These are phyloP conservation scores for Scaptomyza flava DNA, from an alignment of 2,888 invertebrate genomes.

Conservation along the genomic window DNA sequence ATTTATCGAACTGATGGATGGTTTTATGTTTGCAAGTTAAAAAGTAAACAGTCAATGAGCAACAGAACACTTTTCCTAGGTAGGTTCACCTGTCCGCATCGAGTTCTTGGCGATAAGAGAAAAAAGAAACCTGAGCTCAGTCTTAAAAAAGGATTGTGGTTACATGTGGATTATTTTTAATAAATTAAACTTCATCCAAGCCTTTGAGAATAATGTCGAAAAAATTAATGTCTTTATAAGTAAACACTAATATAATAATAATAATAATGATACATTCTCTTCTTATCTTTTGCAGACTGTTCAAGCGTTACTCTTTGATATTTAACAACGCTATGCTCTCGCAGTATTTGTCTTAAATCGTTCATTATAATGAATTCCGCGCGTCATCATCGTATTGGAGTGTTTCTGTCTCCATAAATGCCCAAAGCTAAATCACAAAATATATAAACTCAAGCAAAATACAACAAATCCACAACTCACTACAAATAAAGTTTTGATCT, in stretches of 20 bases:
- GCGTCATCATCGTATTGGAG: constrained; percentile 84
- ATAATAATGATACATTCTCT: background rate
- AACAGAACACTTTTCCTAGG: too few species aligned
- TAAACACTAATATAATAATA: background rate
- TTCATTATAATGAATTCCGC: constrained; percentile 84
- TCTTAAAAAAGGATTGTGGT: background rate
- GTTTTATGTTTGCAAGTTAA: constrained; percentile 5
- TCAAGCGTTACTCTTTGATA: constrained; percentile 28
- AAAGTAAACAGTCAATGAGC: constrained; percentile 21
- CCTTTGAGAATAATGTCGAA: background rate
- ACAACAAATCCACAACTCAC: constrained; percentile 28
- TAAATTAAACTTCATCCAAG: background rate
- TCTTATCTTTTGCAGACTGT: constrained; percentile 54
- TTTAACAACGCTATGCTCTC: constrained; percentile 71
- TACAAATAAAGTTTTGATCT: constrained; percentile 55
- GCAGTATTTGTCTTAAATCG: constrained; percentile 79
- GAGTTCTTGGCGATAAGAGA: background rate
- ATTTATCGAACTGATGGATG: constrained; percentile 27
- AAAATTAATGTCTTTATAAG: background rate
- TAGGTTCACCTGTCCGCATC: background rate
- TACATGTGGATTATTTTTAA: too few species aligned
- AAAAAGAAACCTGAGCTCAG: too few species aligned
- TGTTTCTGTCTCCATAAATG: constrained; percentile 84
- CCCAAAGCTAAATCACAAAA: constrained; percentile 24
- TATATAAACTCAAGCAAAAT: constrained; percentile 23